Conservation (phyloP, 1,140 invertebrate genomes). For the Hesperophylax magnus region DNA sequence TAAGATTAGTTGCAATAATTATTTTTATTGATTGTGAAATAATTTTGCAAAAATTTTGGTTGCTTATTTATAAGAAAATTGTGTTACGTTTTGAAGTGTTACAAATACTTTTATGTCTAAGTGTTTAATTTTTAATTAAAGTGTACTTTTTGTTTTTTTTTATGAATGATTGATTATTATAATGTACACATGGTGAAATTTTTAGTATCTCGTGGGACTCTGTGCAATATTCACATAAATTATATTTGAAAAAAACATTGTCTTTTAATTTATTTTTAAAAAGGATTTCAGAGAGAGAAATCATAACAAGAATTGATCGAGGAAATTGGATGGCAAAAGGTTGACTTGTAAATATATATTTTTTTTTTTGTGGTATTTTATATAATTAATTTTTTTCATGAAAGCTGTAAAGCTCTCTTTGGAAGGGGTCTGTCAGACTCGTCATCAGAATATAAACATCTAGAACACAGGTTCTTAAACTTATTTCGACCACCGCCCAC, state of each 20-base stretch:
- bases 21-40: background rate
- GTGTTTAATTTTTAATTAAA: slow-evolving; percentile 23
- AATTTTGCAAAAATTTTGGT: slow-evolving; percentile 5
- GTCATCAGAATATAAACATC: too few species aligned
- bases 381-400: too few species aligned
- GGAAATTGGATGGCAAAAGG: too few species aligned
- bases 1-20: background rate
- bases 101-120: slow-evolving; percentile 19
- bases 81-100: slow-evolving; percentile 21
- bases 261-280: too few species aligned
- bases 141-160: slow-evolving; percentile 3
- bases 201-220: slow-evolving; percentile 29
- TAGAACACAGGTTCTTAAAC: too few species aligned
- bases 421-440: too few species aligned
- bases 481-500: too few species aligned
- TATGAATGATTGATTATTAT: slow-evolving; percentile 14
- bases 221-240: slow-evolving; percentile 39
- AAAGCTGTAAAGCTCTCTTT: too few species aligned
- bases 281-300: too few species aligned
- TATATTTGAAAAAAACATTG: slow-evolving; percentile 29
- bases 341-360: too few species aligned
- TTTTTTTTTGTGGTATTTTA: too few species aligned
- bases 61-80: slow-evolving; percentile 26
- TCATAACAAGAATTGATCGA: too few species aligned
- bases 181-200: slow-evolving; percentile 3